Percentiles rank a stretch among this genome's conserved stretches.
phyloP scores from a whole-genome alignment of 2,113 vertebrate species.

The Gambusia holbrooki region DNA sequence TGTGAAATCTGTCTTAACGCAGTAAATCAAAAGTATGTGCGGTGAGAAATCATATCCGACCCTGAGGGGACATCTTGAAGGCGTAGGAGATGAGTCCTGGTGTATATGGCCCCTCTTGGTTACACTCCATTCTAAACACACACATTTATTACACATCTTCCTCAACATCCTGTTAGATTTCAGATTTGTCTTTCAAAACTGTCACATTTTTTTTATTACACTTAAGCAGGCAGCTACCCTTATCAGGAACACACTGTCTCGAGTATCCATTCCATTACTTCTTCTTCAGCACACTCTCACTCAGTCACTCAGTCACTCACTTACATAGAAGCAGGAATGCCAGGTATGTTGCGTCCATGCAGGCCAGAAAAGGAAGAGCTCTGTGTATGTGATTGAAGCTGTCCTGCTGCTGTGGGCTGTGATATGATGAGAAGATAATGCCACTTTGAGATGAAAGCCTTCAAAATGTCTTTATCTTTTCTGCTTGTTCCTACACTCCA shows the following conservation, averaged over 20 bases:
- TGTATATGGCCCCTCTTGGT: conserved; percentile 30
- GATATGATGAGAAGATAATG: conserved; percentile 69
- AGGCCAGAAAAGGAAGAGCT: conserved; percentile 49
- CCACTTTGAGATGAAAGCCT: conserved; percentile 59
- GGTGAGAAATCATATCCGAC: conserved; percentile 60
- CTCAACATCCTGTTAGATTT: neutral
- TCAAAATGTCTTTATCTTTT: conserved; percentile 58
- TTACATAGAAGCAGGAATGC: conserved; percentile 48
- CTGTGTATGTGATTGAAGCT: conserved; percentile 52
- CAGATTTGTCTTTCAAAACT: neutral
- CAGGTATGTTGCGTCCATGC: conserved; percentile 65
- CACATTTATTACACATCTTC: neutral
- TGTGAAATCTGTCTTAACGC: conserved; percentile 51
- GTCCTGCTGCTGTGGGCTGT: conserved; percentile 61
- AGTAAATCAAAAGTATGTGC: conserved; percentile 40
- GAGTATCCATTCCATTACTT: neutral
- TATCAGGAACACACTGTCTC: neutral
- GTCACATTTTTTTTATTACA: neutral
- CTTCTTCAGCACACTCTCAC: neutral
- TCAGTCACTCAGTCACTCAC: conserved; percentile 4
- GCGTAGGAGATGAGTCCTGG: conserved; percentile 57
- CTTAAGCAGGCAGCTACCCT: neutral
- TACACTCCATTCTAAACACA: conserved; percentile 22
- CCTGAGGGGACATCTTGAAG: conserved; percentile 58
- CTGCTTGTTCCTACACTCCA: conserved; percentile 28